These are phyloP conservation scores for Vimba vimba DNA, from an alignment of 2,113 vertebrate species.

Conservation along the genomic window DNA sequence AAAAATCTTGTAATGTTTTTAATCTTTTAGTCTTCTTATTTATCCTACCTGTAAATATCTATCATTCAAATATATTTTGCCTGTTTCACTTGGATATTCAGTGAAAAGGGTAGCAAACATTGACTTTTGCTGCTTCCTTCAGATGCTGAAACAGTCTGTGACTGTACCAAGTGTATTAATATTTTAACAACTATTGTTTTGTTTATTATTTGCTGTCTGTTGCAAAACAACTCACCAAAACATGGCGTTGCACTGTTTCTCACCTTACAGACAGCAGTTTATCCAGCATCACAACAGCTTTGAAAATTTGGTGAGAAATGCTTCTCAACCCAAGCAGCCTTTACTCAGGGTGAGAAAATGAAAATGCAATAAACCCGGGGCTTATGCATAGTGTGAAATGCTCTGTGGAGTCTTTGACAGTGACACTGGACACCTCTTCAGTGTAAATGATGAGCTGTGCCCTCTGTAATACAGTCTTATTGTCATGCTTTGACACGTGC, in stretches of 20 bases:
- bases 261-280: neutral
- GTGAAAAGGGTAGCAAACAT: neutral
- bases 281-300: neutral
- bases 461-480: neutral
- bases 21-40: neutral
- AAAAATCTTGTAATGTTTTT: neutral
- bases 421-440: neutral
- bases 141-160: neutral
- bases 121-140: slow-evolving; percentile 9
- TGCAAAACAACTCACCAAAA: neutral
- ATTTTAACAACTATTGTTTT: slow-evolving; percentile 13
- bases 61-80: neutral
- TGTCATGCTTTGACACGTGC: too few species aligned
- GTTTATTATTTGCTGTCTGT: slow-evolving; percentile 3
- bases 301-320: neutral
- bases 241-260: neutral
- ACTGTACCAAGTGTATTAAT: neutral
- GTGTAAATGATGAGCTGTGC: neutral
- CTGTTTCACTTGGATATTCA: neutral
- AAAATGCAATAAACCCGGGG: neutral
- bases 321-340: neutral
- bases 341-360: neutral
- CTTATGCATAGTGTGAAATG: neutral
- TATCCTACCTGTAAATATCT: neutral
- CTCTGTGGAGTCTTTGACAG: neutral